Percentiles rank a stretch among this genome's conserved stretches.
phyloP scores from a whole-genome alignment of 2,888 invertebrate species.

The Ophraella communa region DNA sequence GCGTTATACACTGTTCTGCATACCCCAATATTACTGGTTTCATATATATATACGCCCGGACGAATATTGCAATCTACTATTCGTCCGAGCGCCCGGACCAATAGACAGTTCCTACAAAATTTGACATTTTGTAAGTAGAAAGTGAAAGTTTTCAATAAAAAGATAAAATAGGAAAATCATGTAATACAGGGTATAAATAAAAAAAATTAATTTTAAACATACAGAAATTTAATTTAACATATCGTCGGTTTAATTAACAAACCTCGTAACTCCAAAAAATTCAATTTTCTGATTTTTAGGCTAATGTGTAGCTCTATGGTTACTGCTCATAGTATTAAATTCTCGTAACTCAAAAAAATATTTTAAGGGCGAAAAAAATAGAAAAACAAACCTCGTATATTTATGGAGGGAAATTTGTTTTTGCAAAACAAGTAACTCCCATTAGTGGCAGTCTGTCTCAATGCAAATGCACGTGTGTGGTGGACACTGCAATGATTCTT shows the following conservation, averaged over 20 bases:
- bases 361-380: background rate
- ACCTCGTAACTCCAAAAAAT: constrained; percentile 5
- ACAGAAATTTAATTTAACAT: background rate
- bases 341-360: constrained; percentile 3
- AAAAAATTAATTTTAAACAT: too few relatives aligned
- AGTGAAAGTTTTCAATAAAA: too few relatives aligned
- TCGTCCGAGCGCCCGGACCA: too few relatives aligned
- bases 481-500: background rate
- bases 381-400: constrained; percentile 7
- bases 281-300: background rate
- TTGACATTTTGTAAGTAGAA: too few relatives aligned
- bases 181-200: too few relatives aligned
- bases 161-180: too few relatives aligned
- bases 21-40: too few relatives aligned
- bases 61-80: too few relatives aligned
- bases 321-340: constrained; percentile 1
- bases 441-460: constrained; percentile 1
- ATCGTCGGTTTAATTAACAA: constrained; percentile 9
- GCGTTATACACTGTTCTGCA: too few relatives aligned
- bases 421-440: constrained; percentile 1
- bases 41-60: too few relatives aligned
- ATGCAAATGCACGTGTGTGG: background rate
- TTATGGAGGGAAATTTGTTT: constrained; percentile 1
- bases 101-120: too few relatives aligned
- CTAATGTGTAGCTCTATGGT: constrained; percentile 1